Evolutionary conservation across 2,797 vertebrate species (phyloP).

Genomic region (Enteromius anoplus): DNA sequence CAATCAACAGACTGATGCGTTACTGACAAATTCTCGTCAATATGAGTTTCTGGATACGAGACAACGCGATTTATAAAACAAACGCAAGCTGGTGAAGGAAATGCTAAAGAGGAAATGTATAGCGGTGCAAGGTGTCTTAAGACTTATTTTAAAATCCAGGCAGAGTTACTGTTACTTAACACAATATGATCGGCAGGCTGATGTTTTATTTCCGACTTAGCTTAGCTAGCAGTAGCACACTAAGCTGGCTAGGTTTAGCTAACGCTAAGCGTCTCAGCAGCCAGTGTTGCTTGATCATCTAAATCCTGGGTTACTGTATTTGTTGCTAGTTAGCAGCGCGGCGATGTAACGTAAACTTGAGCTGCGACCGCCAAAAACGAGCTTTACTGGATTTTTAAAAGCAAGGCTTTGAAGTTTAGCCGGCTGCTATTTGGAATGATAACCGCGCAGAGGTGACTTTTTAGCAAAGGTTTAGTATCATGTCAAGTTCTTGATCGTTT

Average conservation of each 20-base stretch:
- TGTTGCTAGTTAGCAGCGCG: slow-evolving; percentile 19
- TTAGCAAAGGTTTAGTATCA: neutral
- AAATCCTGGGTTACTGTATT: slow-evolving; percentile 26
- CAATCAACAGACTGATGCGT: neutral
- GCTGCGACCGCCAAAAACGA: neutral
- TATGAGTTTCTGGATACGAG: neutral
- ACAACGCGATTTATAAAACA: neutral
- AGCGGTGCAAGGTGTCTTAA: neutral
- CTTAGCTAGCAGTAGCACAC: slow-evolving; percentile 24
- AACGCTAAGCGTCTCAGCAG: neutral
- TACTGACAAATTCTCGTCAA: neutral
- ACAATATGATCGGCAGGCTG: neutral
- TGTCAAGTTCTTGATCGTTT: slow-evolving; percentile 55
- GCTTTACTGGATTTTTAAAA: neutral
- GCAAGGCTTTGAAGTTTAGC: slow-evolving; percentile 7
- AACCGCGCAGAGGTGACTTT: slow-evolving; percentile 16
- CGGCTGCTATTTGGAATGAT: neutral
- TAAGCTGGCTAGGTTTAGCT: slow-evolving; percentile 33
- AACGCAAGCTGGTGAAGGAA: neutral
- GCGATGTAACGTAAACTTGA: neutral
- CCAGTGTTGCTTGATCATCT: slow-evolving; percentile 3
- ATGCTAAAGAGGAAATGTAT: neutral
- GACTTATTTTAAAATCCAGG: neutral
- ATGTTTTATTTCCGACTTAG: slow-evolving; percentile 14
- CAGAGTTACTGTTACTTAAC: neutral